phyloP scores from a whole-genome alignment of 2,888 invertebrate genomes.

The Galeopsomyia nigrocyanea region DNA sequence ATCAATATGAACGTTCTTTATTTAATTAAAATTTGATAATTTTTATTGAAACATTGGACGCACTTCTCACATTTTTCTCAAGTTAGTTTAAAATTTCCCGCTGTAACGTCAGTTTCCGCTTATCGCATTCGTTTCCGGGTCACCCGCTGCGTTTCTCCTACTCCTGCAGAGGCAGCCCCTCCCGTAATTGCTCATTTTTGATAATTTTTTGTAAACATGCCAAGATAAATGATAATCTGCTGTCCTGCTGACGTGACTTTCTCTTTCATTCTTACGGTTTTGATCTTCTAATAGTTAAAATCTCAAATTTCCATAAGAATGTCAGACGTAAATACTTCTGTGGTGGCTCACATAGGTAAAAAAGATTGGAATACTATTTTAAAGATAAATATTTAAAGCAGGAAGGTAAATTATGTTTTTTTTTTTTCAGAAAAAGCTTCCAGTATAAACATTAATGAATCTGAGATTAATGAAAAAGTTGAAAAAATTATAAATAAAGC shows the following conservation, averaged over 20 bases:
- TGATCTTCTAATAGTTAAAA: neutral
- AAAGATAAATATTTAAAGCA: neutral
- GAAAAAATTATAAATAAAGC: constrained; percentile 54
- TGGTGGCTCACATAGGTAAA: constrained; percentile 39
- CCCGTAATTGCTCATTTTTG: no score
- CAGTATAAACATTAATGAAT: constrained; percentile 51
- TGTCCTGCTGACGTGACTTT: constrained; percentile 11
- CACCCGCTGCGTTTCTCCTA: no score
- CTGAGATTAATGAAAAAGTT: constrained; percentile 53
- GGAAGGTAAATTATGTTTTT: neutral
- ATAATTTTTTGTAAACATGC: no score
- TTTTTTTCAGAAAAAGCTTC: constrained; percentile 40
- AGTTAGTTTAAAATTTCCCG: constrained; percentile 35
- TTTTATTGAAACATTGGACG: neutral
- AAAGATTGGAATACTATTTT: neutral
- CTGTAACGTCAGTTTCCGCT: constrained; percentile 17
- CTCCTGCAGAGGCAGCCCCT: no score
- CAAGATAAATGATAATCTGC: no score
- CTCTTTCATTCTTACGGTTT: constrained; percentile 4
- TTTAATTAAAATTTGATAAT: neutral
- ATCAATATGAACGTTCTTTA: constrained; percentile 1
- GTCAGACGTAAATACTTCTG: constrained; percentile 20
- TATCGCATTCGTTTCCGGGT: no score
- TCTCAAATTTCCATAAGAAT: constrained; percentile 31
- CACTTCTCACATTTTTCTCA: no score